Evolutionary conservation across 2,797 vertebrate genomes (phyloP).

Genomic region (Sebastes reedi): DNA sequence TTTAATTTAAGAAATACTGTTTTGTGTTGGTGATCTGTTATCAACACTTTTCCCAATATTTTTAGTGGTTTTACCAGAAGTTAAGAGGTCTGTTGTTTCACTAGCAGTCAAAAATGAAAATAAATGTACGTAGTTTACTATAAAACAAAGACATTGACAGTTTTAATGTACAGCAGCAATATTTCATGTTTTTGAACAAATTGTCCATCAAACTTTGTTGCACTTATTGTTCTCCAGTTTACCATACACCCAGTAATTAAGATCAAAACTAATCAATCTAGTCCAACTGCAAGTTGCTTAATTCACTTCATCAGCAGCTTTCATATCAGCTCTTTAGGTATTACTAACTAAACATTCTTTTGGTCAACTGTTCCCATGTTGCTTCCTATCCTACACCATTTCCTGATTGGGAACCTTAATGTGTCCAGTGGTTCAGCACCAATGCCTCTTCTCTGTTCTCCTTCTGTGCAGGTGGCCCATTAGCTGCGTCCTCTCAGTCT

Average conservation of each 20-base stretch:
- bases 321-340: background rate
- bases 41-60: background rate
- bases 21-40: background rate
- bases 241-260: background rate
- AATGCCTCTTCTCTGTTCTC: background rate
- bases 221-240: background rate
- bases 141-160: background rate
- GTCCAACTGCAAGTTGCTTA: background rate
- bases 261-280: background rate
- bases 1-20: background rate
- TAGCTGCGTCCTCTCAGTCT: conserved; percentile 56
- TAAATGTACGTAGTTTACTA: background rate
- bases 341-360: background rate
- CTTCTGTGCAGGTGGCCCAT: background rate
- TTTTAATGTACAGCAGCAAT: background rate
- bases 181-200: background rate
- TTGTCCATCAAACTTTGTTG: background rate
- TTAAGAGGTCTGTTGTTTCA: background rate
- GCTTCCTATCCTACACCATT: background rate
- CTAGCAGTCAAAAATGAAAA: background rate
- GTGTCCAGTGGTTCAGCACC: background rate
- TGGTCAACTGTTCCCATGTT: background rate
- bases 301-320: background rate
- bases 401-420: background rate
- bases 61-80: background rate